phyloP scores from a whole-genome alignment of 2,113 vertebrate genomes.

The Pavo muticus region DNA sequence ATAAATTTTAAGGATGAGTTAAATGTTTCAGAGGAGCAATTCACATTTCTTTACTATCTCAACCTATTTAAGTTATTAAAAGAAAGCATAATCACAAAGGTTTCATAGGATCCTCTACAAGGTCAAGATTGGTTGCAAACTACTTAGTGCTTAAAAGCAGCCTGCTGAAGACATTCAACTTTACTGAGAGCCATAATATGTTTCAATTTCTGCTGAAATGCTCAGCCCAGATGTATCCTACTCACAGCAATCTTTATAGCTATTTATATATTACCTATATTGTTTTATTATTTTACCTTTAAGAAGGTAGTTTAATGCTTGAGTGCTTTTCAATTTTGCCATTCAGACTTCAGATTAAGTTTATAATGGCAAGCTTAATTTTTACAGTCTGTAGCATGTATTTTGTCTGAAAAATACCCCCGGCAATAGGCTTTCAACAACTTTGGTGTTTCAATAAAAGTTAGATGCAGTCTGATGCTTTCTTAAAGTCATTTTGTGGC shows the following conservation, averaged over 20 bases:
- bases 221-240: background rate
- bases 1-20: background rate
- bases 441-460: constrained; percentile 39
- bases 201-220: constrained; percentile 14
- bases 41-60: background rate
- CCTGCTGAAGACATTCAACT: background rate
- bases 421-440: background rate
- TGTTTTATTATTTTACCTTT: constrained; percentile 64
- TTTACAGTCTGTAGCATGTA: constrained; percentile 33
- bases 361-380: constrained; percentile 62
- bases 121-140: background rate
- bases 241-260: constrained; percentile 26
- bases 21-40: background rate
- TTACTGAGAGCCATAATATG: background rate
- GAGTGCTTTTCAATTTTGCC: constrained; percentile 68
- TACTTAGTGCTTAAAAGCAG: background rate
- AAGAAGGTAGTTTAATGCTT: constrained; percentile 59
- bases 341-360: constrained; percentile 46
- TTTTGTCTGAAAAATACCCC: constrained; percentile 18
- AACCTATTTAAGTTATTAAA: background rate
- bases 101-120: background rate
- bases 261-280: constrained; percentile 33
- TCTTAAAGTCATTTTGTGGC: background rate
- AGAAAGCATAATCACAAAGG: background rate
- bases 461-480: constrained; percentile 22